phyloP scores from a whole-genome alignment of 1,140 invertebrate genomes.

The Bombyx mori region ASM3026992v2 NC_085108.1:6668501-6669000 shows the following conservation, averaged over 20 bases:
- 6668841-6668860: too few relatives aligned
- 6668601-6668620: slow-evolving; percentile 58
- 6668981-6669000: too few relatives aligned
- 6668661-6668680: too few relatives aligned
- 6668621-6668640: slow-evolving; percentile 52
- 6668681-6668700: too few relatives aligned
- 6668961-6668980: too few relatives aligned
- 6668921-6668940: too few relatives aligned
- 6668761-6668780: slow-evolving; percentile 31
- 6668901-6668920: too few relatives aligned
- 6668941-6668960: too few relatives aligned
- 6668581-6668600: slow-evolving; percentile 54
- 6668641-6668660: slow-evolving; percentile 36
- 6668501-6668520: background rate
- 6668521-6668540: slow-evolving; percentile 1
- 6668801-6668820: slow-evolving; percentile 53
- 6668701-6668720: too few relatives aligned
- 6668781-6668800: slow-evolving; percentile 47
- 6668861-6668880: too few relatives aligned
- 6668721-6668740: background rate
- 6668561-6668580: slow-evolving; percentile 24
- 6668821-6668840: background rate
- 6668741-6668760: slow-evolving; percentile 11
- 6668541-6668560: slow-evolving; percentile 1
- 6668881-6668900: too few relatives aligned